Conservation (phyloP, 2,888 invertebrate genomes). For the Scotopteryx bipunctaria region DNA sequence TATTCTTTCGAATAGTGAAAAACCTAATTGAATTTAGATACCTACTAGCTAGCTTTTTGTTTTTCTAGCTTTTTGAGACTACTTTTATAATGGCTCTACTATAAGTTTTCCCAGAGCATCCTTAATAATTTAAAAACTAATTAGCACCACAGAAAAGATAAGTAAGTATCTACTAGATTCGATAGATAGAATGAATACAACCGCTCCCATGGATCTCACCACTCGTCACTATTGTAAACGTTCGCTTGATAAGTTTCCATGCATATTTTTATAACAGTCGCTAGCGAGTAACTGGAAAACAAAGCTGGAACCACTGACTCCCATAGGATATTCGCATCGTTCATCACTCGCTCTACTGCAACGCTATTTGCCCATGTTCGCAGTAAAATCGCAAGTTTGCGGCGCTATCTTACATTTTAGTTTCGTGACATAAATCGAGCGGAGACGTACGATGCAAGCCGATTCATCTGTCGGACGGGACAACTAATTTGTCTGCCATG, state of each 20-base stretch:
- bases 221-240: too few relatives aligned
- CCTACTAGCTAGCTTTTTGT: neutral
- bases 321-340: conserved; percentile 7
- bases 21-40: too few relatives aligned
- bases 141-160: too few relatives aligned
- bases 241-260: too few relatives aligned
- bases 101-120: neutral
- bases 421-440: conserved; percentile 55
- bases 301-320: too few relatives aligned
- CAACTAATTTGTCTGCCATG: conserved; percentile 72
- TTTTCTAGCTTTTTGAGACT: neutral
- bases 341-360: conserved; percentile 25
- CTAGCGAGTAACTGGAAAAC: too few relatives aligned
- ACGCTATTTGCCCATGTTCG: conserved; percentile 37
- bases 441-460: conserved; percentile 51
- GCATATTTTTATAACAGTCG: too few relatives aligned
- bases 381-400: conserved; percentile 48
- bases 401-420: conserved; percentile 44
- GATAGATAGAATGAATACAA: neutral
- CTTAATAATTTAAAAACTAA: too few relatives aligned
- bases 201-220: too few relatives aligned
- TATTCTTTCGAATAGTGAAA: too few relatives aligned
- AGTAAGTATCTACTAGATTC: neutral
- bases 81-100: neutral
- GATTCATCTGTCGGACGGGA: conserved; percentile 65